These are phyloP conservation scores for Rotaria socialis DNA, from an alignment of 2,888 invertebrate genomes.

Conservation along the genomic window DNA sequence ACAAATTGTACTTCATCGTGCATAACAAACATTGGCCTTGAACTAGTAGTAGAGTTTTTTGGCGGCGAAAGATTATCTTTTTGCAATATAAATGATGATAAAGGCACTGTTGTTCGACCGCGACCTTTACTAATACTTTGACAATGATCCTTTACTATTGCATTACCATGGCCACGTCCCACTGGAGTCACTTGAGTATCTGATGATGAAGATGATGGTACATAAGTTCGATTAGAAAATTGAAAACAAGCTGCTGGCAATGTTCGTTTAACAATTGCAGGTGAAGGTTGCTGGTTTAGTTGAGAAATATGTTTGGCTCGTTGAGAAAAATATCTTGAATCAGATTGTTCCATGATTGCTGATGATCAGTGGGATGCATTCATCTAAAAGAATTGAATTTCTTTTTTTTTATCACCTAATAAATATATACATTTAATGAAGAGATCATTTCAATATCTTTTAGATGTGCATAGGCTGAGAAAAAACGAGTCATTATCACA, in stretches of 20 bases:
- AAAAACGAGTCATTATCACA: not conserved
- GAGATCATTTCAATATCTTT: not conserved
- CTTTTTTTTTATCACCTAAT: not conserved
- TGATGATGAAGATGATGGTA: not conserved
- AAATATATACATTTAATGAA: not conserved
- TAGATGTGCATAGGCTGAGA: not conserved
- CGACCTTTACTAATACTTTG: not conserved
- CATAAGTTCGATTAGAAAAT: not conserved
- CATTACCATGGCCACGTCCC: not conserved
- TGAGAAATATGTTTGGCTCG: not conserved
- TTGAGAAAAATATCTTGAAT: not conserved
- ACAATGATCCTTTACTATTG: not conserved
- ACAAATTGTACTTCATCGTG: slow-evolving; percentile 23
- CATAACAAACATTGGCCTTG: not conserved
- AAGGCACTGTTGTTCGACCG: not conserved
- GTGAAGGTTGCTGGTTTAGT: not conserved
- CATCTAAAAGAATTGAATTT: not conserved
- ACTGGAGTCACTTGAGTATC: not conserved
- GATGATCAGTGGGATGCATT: not conserved
- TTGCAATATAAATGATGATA: not conserved
- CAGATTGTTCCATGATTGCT: not conserved
- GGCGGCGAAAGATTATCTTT: not conserved
- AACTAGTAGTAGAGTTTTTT: not conserved
- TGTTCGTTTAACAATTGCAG: not conserved
- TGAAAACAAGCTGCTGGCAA: not conserved